Evolutionary conservation across 2,797 vertebrate species (phyloP), one percentile per base, ranked within the genome.

Genomic region (Echiichthys vipera): DNA sequence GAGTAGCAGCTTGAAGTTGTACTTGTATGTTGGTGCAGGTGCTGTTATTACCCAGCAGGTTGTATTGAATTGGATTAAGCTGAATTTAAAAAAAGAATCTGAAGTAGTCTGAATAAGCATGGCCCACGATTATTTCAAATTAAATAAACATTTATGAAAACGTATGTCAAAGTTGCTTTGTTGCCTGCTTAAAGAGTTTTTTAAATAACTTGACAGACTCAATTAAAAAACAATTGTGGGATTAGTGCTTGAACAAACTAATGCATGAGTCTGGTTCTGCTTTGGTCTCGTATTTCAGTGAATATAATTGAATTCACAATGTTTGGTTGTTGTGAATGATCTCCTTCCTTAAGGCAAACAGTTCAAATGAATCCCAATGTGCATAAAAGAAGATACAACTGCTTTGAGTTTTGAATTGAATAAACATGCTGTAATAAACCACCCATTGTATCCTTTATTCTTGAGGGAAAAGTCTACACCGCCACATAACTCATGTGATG

Each of bases 391-490:
- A 77, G 59, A 84, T 46, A 65, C 53, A 70, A 75, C 61, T 55
- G 81, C 36, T 74, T 22, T 59, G 34, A 51, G 62, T n/a, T n/a
- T n/a, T n/a, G n/a, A 74, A 84, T 72, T 64, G 53, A 65, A 65
- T 61, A 71, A 77, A 79, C 82, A 64, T 42, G 42, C 17, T 39
- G 46, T 67, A 39, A 74, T 81, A 76, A 83, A 78, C 43, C 64
- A 55, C 12, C 25, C 50, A 53, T 77, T 80, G 70, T 32, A 22
- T 61, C 13, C 15, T 57, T 70, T 40, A 50, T 39, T 67, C 71
- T 63, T 46, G 0, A 51, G 42, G 45, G 71, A 50, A 11, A n/a
- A 17, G 7, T 65, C 62, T 54, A 2, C 65, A 1, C 22, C 1
- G 9, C 42, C 34, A 69, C 40, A 65, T 25, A 59, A 77, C 51